phyloP scores from a whole-genome alignment of 2,797 vertebrate genomes.

The Eulemur mongoz region DNA sequence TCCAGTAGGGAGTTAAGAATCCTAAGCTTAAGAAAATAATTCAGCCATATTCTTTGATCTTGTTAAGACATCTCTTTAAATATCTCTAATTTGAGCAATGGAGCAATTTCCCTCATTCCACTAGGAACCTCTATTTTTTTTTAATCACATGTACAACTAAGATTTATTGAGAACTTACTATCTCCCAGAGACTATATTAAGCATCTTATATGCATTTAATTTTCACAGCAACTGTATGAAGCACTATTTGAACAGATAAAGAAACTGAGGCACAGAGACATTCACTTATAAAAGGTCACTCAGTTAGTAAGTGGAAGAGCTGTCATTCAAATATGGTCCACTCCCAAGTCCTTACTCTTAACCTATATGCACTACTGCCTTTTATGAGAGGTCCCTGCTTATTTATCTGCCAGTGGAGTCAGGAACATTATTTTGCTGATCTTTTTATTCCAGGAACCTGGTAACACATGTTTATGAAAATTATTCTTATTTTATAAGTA shows the following conservation, averaged over 20 bases:
- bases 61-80: not conserved
- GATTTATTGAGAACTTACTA: not conserved
- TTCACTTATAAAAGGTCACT: not conserved
- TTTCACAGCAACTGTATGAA: not conserved
- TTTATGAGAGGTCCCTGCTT: not conserved
- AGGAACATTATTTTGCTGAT: not conserved
- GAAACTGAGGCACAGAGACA: not conserved
- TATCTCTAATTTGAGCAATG: not conserved
- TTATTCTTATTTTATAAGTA: not conserved
- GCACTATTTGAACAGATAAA: not conserved
- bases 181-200: not conserved
- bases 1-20: not conserved
- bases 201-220: not conserved
- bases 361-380: not conserved
- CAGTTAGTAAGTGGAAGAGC: not conserved
- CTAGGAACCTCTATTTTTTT: not conserved
- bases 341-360: not conserved
- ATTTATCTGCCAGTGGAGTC: not conserved
- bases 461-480: not conserved
- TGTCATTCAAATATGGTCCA: not conserved
- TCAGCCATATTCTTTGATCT: not conserved
- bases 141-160: not conserved
- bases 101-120: not conserved
- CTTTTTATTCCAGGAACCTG: not conserved
- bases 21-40: not conserved